These are phyloP conservation scores for Rhyacichthys aspro DNA, from an alignment of 2,797 vertebrate species.

Conservation along the genomic window DNA sequence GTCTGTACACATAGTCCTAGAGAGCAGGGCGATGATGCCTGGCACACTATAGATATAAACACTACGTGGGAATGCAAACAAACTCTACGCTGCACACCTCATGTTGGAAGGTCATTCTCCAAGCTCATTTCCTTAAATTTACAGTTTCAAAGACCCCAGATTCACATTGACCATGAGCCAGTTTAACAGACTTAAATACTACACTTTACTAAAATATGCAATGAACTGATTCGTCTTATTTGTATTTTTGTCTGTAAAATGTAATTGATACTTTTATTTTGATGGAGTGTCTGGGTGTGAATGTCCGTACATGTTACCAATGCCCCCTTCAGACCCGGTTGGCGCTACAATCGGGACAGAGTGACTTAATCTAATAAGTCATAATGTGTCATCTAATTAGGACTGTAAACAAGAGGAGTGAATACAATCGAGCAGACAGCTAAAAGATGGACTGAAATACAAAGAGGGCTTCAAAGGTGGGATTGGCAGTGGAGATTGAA, in stretches of 20 bases:
- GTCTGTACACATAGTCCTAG: constrained; percentile 15
- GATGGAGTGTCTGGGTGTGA: background rate
- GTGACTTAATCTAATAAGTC: no score
- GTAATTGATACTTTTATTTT: constrained; percentile 7
- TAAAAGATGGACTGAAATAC: no score
- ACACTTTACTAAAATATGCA: constrained; percentile 51
- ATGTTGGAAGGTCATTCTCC: constrained; percentile 37
- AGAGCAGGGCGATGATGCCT: constrained; percentile 41
- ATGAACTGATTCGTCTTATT: constrained; percentile 42
- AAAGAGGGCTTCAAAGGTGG: no score
- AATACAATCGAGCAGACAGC: no score
- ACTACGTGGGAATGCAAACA: constrained; percentile 79
- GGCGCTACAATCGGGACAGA: no score
- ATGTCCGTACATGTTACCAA: no score
- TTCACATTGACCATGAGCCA: constrained; percentile 16
- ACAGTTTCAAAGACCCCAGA: constrained; percentile 54
- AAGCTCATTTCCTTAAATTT: constrained; percentile 47
- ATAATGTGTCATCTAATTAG: no score
- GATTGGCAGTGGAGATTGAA: no score
- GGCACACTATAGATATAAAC: constrained; percentile 70
- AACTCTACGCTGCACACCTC: constrained; percentile 53
- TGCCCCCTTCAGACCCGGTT: no score
- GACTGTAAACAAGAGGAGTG: no score
- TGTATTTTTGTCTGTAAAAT: background rate
- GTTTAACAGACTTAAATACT: constrained; percentile 17